Percentiles rank a stretch among this genome's conserved stretches.
These are phyloP conservation scores for Notechis scutatus DNA, from an alignment of 2,113 vertebrate species.

Conservation along the genomic window DNA sequence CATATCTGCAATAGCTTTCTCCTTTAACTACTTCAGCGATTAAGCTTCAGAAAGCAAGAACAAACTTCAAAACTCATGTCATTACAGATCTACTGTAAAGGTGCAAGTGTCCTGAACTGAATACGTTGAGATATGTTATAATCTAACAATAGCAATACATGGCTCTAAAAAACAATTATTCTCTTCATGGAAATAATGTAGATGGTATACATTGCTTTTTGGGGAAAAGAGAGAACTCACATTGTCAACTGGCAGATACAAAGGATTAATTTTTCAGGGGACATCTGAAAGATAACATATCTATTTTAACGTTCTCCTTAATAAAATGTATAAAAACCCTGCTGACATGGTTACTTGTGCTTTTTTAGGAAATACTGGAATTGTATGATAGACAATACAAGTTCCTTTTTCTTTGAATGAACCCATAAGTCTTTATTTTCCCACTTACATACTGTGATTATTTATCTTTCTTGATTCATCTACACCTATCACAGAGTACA, in stretches of 20 bases:
- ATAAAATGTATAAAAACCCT: not conserved
- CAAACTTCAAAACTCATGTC: constrained; percentile 26
- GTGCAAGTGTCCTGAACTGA: constrained; percentile 20
- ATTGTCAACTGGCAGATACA: not conserved
- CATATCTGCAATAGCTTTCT: constrained; percentile 66
- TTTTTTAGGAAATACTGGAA: constrained; percentile 18
- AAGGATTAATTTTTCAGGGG: constrained; percentile 21
- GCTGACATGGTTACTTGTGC: not conserved
- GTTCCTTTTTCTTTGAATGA: not conserved
- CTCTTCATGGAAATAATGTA: constrained; percentile 36
- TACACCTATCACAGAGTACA: not conserved
- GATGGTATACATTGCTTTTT: constrained; percentile 31
- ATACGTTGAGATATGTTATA: constrained; percentile 41
- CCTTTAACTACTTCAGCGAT: constrained; percentile 76
- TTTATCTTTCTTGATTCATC: not conserved
- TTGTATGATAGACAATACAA: not conserved
- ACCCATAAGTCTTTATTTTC: not conserved
- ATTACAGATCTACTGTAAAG: constrained; percentile 11
- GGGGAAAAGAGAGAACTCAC: constrained; percentile 13
- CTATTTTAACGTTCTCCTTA: not conserved
- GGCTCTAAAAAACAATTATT: constrained; percentile 42
- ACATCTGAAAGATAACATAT: not conserved
- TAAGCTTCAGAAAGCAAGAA: constrained; percentile 47
- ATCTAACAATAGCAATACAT: constrained; percentile 24
- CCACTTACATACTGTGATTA: not conserved